Base-by-base conservation (phyloP, 2,888 invertebrate genomes). In the Ennomos quercinarius region DNA sequence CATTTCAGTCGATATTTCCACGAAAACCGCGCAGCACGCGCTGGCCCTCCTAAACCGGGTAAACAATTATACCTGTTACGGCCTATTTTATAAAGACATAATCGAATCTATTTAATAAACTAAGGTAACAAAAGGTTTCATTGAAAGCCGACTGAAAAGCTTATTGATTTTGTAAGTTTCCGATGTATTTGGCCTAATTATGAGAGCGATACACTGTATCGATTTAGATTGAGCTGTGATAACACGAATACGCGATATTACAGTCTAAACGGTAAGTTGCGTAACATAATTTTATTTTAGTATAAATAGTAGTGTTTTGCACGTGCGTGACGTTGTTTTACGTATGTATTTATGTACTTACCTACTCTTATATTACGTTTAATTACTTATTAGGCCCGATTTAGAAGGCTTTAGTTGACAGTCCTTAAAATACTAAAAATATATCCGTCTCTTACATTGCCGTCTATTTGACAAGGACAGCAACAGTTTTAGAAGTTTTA, bases 1-100 rank as follows among this genome's bases (percentile, higher is more conserved):
- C 36, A 42, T 48, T 47, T 74, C 80, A 84, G 85, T 85, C 85
- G 83, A 85, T 85, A 85, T 69, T 77, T 73, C 68, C 67, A 64
- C 67, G 65, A 72, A 69, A 70, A 65, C 63, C 63, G 66, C 48
- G 53, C 39, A 34, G 41, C 63, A 57, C 59, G 63, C 39, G 27
- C 27, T 27, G 6, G 27, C 2, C 43, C 53, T 51, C 41, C 44
- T 6, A 6, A 34, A 44, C 3, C 42, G 34, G 45, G 36, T 39
- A 17, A 39, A 27, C 35, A 35, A 42, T 38, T 38, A 17, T 3
- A 17, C 17, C 10, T 38, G 38, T 43, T 40, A 34, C 53, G 53
- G 48, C 40, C 43, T 48, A 44, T 12, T 12, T 27, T 9, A 27
- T n/a, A n/a, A n/a, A n/a, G n/a, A 44, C 10, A 37, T 27, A 8